Evolutionary conservation across 2,797 vertebrate species (phyloP).

Genomic region (Hippoglossus hippoglossus): DNA sequence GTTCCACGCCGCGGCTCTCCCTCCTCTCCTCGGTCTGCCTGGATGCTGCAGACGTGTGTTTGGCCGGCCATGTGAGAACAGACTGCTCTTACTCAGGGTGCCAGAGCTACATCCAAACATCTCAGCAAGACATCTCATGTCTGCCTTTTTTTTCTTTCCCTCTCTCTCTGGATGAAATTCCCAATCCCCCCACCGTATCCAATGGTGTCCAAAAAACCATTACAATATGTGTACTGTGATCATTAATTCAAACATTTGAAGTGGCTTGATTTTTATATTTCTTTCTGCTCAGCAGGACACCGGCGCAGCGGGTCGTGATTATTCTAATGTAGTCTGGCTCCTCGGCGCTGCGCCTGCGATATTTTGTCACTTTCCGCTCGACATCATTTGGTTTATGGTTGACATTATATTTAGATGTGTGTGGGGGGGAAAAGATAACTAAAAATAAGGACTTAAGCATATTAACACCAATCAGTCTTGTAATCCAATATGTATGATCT

Average conservation of each 20-base stretch:
- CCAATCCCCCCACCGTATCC: slow-evolving; percentile 49
- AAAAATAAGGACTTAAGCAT: slow-evolving; percentile 69
- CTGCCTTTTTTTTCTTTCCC: slow-evolving; percentile 62
- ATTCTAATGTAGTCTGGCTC: slow-evolving; percentile 66
- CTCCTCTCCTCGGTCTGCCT: slow-evolving; percentile 65
- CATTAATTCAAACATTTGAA: slow-evolving; percentile 72
- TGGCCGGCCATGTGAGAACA: slow-evolving; percentile 82
- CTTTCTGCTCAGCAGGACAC: slow-evolving; percentile 50
- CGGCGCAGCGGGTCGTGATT: slow-evolving; percentile 65
- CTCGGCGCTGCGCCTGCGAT: slow-evolving; percentile 43
- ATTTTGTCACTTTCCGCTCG: slow-evolving; percentile 67
- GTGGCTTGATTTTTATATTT: slow-evolving; percentile 52
- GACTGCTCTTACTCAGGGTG: slow-evolving; percentile 79
- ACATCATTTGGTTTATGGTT: slow-evolving; percentile 55
- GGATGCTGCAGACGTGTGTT: slow-evolving; percentile 72
- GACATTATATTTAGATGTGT: slow-evolving; percentile 61
- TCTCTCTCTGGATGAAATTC: slow-evolving; percentile 62
- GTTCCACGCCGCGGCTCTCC: slow-evolving; percentile 71
- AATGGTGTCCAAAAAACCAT: slow-evolving; percentile 61
- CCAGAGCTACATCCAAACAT: slow-evolving; percentile 83
- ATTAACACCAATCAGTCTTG: slow-evolving; percentile 68
- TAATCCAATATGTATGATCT: slow-evolving; percentile 68
- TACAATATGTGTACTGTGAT: slow-evolving; percentile 73
- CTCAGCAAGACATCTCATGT: slow-evolving; percentile 79
- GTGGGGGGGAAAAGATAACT: slow-evolving; percentile 22